Base-by-base conservation (phyloP, 2,888 invertebrate genomes). In the Heliothis peltigera region DNA sequence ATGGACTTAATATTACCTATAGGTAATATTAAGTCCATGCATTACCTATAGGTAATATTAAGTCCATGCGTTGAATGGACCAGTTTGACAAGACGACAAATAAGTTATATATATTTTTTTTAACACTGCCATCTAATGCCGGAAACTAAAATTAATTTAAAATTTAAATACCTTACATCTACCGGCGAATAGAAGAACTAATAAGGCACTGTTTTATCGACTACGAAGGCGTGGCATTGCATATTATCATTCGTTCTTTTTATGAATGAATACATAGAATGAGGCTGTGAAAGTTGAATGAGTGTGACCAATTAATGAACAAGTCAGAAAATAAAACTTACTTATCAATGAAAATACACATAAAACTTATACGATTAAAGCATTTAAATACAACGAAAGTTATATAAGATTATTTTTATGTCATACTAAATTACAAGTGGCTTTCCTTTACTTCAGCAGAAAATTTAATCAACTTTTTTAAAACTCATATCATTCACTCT, bases 401-500 rank as follows among this genome's bases (percentile, higher is more conserved):
- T 4, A 4, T 35, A 35, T 12, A 1, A 35, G 35, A 35, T 15
- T 15, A 35, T 35, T 35, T 35, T 35, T 15, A 4, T 15, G 3
- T 35, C 1, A 35, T 15, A 35, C 12, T 35, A 4, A 35, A 4
- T 35, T 35, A 35, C 3, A 28, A 8, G 28, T 28, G 35, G 3
- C 35, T 12, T 35, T 35, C 39, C 49, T 28, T 35, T 25, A 19
- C 43, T 17, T 25, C 18, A 53, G 21, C 35, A 43, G 25, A n/a
- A 46, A 8, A 4, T 5, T 25, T 18, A 6, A n/a, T 4, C 49
- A n/a, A 17, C 10, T 15, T 4, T 0, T 6, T n/a, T n/a, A n/a
- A n/a, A 12, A 1, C n/a, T 7, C 5, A 32, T 0, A 0, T 46
- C 17, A 44, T 57, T 70, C 66, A 58, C 65, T 75, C 70, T 6